Evolutionary conservation across 1,140 invertebrate species (phyloP), one percentile per base, ranked within the genome.

Genomic region (Elymnias hypermnestra): DNA sequence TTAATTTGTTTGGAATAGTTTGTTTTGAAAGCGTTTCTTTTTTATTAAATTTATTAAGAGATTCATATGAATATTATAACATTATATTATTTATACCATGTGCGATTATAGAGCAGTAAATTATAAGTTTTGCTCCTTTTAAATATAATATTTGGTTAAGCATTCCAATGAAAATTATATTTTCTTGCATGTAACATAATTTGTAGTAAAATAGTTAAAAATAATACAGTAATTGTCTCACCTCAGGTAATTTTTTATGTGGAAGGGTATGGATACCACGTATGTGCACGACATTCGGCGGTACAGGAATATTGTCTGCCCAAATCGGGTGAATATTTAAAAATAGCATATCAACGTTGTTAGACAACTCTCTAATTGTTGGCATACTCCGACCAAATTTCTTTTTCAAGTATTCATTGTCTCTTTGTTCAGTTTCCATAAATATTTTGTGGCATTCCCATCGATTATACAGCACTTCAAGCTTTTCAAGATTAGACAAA

Each of bases 221-320:
- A n/a, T n/a, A n/a, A n/a, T n/a, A n/a, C n/a, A n/a, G n/a, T n/a
- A n/a, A n/a, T n/a, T n/a, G n/a, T n/a, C n/a, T 12, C 7, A 48
- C 37, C 38, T 41, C 35, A 13, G 45, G 37, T 9, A 48, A 35
- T 35, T 33, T 9, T 15, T 22, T 37, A 12, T 15, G 19, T 26
- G 9, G 22, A 12, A n/a, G 26, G 18, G 19, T 25, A 22, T 47
- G 44, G n/a, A 91, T 70, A 0, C 89, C 89, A 0, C 90, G 90
- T 7, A 91, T 70, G 49, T 90, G 89, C 8, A 91, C 72, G 13
- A 90, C 77, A 59, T 82, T 88, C 1, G 89, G 87, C 0, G 88
- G 53, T 17, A 86, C 67, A 0, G 89, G 87, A 5, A 81, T 69
- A 0, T 88, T 77, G 12, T 82, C 77, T 14, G 84, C 79, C 4